These are phyloP conservation scores for Vultur gryphus DNA, from an alignment of 2,797 vertebrate genomes.

Conservation along the genomic window DNA sequence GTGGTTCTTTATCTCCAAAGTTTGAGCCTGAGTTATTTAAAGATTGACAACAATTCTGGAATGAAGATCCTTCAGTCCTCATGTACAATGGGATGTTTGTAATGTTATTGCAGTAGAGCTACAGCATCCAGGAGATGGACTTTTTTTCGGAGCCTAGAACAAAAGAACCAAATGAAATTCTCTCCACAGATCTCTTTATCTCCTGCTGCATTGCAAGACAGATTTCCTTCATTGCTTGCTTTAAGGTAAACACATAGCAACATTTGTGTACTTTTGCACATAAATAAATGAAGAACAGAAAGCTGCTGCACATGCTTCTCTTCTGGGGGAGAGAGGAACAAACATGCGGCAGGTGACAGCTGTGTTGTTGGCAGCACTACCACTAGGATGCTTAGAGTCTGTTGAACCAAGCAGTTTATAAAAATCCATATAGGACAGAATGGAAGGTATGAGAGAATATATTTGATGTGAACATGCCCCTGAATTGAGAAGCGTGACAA, in stretches of 20 bases:
- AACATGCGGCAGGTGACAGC: neutral
- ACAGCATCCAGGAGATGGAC: neutral
- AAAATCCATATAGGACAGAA: neutral
- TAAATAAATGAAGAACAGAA: neutral
- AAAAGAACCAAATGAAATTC: neutral
- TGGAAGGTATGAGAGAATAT: neutral
- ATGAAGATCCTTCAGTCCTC: neutral
- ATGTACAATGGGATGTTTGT: neutral
- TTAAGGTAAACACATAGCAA: neutral
- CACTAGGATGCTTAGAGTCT: neutral
- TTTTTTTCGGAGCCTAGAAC: neutral
- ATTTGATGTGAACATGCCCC: neutral
- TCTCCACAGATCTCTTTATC: neutral
- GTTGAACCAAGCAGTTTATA: neutral
- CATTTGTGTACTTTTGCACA: neutral
- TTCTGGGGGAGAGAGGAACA: neutral
- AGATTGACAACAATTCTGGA: neutral
- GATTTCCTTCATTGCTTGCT: neutral
- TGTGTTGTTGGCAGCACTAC: neutral
- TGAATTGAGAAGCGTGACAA: neutral
- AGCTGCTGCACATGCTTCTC: neutral
- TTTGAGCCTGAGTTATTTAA: neutral
- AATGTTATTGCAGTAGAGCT: neutral
- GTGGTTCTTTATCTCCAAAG: neutral
- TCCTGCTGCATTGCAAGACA: neutral